phyloP scores from a whole-genome alignment of 2,888 invertebrate species.

The Lasioglossum vierecki region DNA sequence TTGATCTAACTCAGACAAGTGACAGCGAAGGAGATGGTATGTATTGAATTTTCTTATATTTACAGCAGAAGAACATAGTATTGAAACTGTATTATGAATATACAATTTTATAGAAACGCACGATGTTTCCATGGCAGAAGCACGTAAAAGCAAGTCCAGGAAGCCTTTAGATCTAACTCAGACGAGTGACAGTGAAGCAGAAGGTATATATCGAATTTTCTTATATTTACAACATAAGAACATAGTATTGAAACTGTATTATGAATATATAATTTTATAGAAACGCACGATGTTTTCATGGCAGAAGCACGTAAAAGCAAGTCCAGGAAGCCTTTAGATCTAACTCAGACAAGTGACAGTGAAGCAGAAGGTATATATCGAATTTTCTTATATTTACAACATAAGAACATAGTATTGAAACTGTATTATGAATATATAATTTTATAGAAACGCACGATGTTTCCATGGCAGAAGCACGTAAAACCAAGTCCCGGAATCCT shows the following conservation, averaged over 20 bases:
- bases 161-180: too few species aligned
- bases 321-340: too few species aligned
- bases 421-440: neutral
- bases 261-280: neutral
- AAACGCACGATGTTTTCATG: too few species aligned
- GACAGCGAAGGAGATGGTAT: neutral
- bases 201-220: neutral
- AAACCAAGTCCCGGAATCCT: too few species aligned
- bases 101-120: neutral
- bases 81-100: neutral
- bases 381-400: neutral
- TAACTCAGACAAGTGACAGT: neutral
- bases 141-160: too few species aligned
- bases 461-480: too few species aligned
- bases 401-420: too few species aligned
- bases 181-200: neutral
- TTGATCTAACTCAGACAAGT: too few species aligned
- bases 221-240: neutral
- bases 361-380: neutral
- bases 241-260: neutral
- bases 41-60: neutral
- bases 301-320: too few species aligned
- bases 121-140: too few species aligned
- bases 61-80: neutral
- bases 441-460: neutral